Conservation (phyloP, 2,888 invertebrate species). For the Bimastos eiseni region DNA sequence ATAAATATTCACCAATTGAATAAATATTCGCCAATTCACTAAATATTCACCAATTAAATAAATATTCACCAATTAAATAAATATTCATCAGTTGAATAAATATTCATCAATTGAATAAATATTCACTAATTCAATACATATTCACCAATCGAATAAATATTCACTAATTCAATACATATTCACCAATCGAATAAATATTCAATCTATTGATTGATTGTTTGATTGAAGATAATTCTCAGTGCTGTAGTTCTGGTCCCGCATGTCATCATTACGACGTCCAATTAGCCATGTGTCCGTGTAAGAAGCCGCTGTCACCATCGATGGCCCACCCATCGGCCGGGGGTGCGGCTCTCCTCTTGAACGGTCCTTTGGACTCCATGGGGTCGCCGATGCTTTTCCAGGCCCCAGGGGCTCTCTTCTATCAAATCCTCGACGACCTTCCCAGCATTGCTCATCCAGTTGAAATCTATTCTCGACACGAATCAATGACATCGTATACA, state of each 20-base stretch:
- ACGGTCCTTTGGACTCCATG: neutral
- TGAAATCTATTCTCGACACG: neutral
- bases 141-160: neutral
- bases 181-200: neutral
- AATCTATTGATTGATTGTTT: constrained; percentile 10
- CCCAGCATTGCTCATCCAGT: neutral
- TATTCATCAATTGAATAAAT: too few species aligned
- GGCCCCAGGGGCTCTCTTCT: neutral
- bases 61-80: too few species aligned
- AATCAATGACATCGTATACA: neutral
- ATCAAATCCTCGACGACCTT: neutral
- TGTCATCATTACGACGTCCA: neutral
- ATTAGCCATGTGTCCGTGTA: neutral
- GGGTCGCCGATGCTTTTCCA: neutral
- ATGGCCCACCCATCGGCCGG: neutral
- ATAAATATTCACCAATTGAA: too few species aligned
- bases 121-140: too few species aligned
- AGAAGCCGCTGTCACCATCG: neutral
- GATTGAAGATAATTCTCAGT: neutral
- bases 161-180: too few species aligned
- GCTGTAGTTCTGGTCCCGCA: neutral
- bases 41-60: too few species aligned
- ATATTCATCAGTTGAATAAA: too few species aligned
- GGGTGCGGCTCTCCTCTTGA: too few species aligned
- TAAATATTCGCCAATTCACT: too few species aligned